Base-by-base conservation (phyloP, 2,113 vertebrate genomes). In the Dasyurus viverrinus region DNA sequence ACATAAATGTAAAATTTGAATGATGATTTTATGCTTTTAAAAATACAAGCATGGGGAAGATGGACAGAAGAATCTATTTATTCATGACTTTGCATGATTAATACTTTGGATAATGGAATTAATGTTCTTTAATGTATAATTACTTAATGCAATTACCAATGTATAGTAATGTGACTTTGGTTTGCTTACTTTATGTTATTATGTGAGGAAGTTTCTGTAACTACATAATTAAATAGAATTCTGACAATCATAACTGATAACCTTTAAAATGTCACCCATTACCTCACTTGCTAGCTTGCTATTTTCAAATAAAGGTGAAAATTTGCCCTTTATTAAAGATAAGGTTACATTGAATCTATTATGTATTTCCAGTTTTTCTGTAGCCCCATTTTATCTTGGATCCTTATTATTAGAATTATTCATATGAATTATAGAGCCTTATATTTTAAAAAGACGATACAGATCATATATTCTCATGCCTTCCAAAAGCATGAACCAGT, bases 181-280 rank as follows among this genome's bases (percentile, higher is more conserved):
- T 95, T 95, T 96, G 26, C 47, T 92, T 96, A 92, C 54, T 89
- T 97, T 97, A 96, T 96, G 94, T 96, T 97, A 92, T 91, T 27
- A 92, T 96, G 95, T 97, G 91, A 94, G 95, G 53, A 96, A 93
- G 93, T 89, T 95, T 92, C 10, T 97, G 36, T 96, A 97, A 97
- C 53, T 96, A 68, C 76, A 47, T 97, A 97, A 97, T 94, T 97
- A 90, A 97, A 92, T 55, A 93, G 92, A 93, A 95, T 97, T 93
- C 92, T 95, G 95, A 98, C 93, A 95, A 95, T 96, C 54, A 36
- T 96, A 60, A 97, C 94, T 96, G 95, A 94, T 91, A 96, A 91
- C n/a, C 23, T 97, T 97, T 95, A 97, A 93, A 97, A 97, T 95
- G 95, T 97, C 95, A 96, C 53, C 95, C 94, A 95, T 94, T 93